A percentile compares a stretch with the other conserved stretches of the same genome.
phyloP scores from a whole-genome alignment of 2,797 vertebrate species.

The Buceros bicornis region DNA sequence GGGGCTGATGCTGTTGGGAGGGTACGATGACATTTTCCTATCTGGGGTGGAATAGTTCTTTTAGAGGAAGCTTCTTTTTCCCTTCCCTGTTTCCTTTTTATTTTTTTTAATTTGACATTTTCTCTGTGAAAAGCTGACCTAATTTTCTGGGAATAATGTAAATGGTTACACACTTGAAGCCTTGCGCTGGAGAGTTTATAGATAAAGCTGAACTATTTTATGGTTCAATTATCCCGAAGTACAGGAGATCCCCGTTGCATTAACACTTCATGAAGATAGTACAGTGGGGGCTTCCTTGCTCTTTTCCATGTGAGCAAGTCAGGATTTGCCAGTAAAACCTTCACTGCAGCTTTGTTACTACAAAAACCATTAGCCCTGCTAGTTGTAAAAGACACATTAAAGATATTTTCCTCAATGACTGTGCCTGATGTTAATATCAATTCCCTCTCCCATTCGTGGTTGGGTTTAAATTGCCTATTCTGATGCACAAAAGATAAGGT shows the following conservation, averaged over 20 bases:
- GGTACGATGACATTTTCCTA: conserved; percentile 76
- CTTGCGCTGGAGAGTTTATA: conserved; percentile 64
- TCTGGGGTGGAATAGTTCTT: conserved; percentile 72
- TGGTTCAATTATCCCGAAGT: conserved; percentile 70
- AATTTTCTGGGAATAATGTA: conserved; percentile 80
- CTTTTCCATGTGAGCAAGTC: neutral
- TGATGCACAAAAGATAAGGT: neutral
- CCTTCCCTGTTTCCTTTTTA: neutral
- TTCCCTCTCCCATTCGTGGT: neutral
- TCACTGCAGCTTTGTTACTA: neutral
- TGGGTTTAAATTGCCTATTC: neutral
- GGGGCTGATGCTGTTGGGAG: conserved; percentile 72
- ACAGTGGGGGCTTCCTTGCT: neutral
- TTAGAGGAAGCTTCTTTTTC: conserved; percentile 40
- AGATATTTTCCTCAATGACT: neutral
- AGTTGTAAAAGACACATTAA: neutral
- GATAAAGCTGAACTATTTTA: conserved; percentile 81
- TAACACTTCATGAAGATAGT: conserved; percentile 6
- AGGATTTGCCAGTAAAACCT: conserved; percentile 32
- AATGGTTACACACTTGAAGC: conserved; percentile 66
- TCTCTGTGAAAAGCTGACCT: conserved; percentile 80
- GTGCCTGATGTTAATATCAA: neutral
- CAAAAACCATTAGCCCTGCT: conserved; percentile 1
- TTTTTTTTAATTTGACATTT: conserved; percentile 69
- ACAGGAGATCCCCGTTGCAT: conserved; percentile 45